Evolutionary conservation across 2,888 invertebrate species (phyloP), one percentile per base, ranked within the genome.

Genomic region (Temnothorax ravouxi): DNA sequence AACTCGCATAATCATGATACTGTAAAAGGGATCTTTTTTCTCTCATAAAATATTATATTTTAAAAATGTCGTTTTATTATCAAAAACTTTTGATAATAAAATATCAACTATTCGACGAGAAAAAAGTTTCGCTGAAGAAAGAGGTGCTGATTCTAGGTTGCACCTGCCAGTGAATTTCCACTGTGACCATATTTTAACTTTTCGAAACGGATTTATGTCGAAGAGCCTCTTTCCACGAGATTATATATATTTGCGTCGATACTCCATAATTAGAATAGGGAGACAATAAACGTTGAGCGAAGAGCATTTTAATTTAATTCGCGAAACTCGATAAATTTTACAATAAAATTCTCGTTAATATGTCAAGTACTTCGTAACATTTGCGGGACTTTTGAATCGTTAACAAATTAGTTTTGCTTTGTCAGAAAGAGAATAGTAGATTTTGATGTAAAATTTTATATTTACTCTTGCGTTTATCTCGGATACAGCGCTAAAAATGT

Each of bases 131-230:
- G 9, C 25, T 18, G 18, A 47, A 67, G 29, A 18, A 47, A 67
- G 66, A 67, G 18, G 5, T 29, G 29, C 47, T 67, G 47, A 47
- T 67, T 67, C 8, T 29, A 50, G 2, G 18, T 84, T 84, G 74
- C 67, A 44, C 11, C 61, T 61, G 15, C 50, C n/a, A 38, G 15
- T 34, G 47, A 74, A 74, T 75, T 87, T 84, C 59, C 74, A 84
- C 79, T 79, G 71, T 64, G 66, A 64, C 56, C 25, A 82, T 86
- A 67, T 50, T 47, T 67, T 44, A 88, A 87, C 82, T 87, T 87
- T 88, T 79, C 72, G 25, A 61, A 89, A 89, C 83, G 79, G 86
- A 87, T 88, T 88, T 87, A 87, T 86, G 86, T 79, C 87, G 83
- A 88, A 86, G 59, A 79, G 61, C 13, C 62, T 56, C 74, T 62